phyloP scores from a whole-genome alignment of 2,797 vertebrate genomes.

The Pseudomugil gertrudae region DNA sequence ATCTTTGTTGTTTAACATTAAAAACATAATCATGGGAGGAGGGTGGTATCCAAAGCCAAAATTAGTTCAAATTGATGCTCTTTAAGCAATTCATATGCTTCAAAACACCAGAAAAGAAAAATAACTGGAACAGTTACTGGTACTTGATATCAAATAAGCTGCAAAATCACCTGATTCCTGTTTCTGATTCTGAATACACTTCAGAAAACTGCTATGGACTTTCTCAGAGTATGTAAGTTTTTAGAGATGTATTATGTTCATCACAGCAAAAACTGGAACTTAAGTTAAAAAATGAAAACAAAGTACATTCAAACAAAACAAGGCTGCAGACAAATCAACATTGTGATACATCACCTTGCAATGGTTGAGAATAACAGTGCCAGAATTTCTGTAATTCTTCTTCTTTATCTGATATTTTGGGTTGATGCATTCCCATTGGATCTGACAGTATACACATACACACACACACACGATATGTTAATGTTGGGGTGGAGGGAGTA shows the following conservation, averaged over 20 bases:
- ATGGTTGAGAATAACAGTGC: conserved; percentile 93
- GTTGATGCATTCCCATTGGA: conserved; percentile 99
- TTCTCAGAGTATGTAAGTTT: conserved; percentile 1
- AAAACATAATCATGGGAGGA: too few relatives aligned
- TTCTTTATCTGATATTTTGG: conserved; percentile 99
- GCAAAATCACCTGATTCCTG: not conserved
- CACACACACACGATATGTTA: conserved; percentile 22
- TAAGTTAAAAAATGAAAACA: not conserved
- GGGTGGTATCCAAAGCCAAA: too few relatives aligned
- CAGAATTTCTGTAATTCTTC: conserved; percentile 98
- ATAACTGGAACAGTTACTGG: not conserved
- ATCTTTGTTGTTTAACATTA: too few relatives aligned
- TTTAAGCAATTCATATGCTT: too few relatives aligned
- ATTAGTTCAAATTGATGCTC: too few relatives aligned
- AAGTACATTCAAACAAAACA: not conserved
- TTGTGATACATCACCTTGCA: conserved; percentile 87
- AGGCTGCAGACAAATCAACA: not conserved
- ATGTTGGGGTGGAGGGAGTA: not conserved
- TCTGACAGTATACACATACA: conserved; percentile 71
- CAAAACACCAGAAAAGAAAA: not conserved
- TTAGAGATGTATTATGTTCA: conserved; percentile 1
- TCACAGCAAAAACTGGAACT: not conserved
- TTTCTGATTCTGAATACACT: not conserved
- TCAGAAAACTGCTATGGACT: not conserved
- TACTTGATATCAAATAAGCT: not conserved